These are phyloP conservation scores for Pristionchus maxplancki DNA, from an alignment of 2,888 invertebrate species.

Conservation along the genomic window DNA sequence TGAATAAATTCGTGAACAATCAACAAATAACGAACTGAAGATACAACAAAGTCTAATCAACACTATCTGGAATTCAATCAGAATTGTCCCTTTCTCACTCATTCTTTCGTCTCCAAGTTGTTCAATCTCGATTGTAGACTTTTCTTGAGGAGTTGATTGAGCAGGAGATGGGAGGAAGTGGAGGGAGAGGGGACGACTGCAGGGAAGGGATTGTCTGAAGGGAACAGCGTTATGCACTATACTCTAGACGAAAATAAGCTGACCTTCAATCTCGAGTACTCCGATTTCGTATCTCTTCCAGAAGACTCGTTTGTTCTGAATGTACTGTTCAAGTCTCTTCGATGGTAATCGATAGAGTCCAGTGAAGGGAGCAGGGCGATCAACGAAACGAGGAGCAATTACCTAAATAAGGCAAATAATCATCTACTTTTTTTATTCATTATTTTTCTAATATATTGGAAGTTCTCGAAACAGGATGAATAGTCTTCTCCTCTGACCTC, in stretches of 20 bases:
- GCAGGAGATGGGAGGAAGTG: slow-evolving; percentile 5
- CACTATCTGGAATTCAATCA: background rate
- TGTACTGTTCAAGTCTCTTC: slow-evolving; percentile 63
- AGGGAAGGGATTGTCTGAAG: slow-evolving; percentile 67
- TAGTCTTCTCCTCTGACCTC: slow-evolving; percentile 55
- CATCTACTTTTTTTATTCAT: no score
- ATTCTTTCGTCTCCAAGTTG: background rate
- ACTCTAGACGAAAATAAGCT: background rate
- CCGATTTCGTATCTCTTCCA: slow-evolving; percentile 69
- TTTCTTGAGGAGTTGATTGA: slow-evolving; percentile 51
- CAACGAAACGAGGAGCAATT: slow-evolving; percentile 46
- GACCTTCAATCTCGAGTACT: slow-evolving; percentile 72
- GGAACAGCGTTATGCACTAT: background rate
- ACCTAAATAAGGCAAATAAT: background rate
- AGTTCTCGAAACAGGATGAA: background rate
- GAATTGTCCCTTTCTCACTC: background rate
- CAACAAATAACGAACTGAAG: slow-evolving; percentile 41
- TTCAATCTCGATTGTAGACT: slow-evolving; percentile 43
- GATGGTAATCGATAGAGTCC: slow-evolving; percentile 71
- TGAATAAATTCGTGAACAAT: slow-evolving; percentile 17
- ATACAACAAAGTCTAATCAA: slow-evolving; percentile 35
- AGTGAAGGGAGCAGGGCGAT: slow-evolving; percentile 68
- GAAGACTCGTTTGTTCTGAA: slow-evolving; percentile 62
- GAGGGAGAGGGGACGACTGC: slow-evolving; percentile 54
- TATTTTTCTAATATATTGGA: no score